Evolutionary conservation across 2,113 vertebrate species (phyloP).

Genomic region (Australoheros scitulus): DNA sequence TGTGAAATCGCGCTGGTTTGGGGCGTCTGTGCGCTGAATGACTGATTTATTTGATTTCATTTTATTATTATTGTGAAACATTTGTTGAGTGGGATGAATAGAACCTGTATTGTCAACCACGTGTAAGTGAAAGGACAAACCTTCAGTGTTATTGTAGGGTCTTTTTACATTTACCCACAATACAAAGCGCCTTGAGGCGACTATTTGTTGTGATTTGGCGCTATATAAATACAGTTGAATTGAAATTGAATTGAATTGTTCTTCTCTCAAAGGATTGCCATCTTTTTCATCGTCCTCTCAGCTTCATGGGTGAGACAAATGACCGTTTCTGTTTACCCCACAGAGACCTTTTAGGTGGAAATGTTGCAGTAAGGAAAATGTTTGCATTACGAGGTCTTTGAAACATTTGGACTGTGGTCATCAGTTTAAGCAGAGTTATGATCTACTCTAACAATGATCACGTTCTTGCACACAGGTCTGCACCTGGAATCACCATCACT

Average conservation of each 20-base stretch:
- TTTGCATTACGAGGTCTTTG: neutral
- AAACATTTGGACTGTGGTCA: neutral
- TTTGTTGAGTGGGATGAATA: too few species aligned
- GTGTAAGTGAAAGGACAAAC: too few species aligned
- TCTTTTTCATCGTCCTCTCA: neutral
- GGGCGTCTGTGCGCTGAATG: neutral
- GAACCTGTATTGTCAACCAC: neutral
- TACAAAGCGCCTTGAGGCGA: too few species aligned
- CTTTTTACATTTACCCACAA: too few species aligned
- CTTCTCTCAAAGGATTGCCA: neutral
- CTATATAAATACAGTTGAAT: too few species aligned
- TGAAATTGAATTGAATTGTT: too few species aligned
- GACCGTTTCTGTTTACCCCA: neutral
- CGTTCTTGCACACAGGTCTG: neutral
- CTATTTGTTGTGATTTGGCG: too few species aligned
- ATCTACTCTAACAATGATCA: neutral
- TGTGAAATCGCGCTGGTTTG: neutral
- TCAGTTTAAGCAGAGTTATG: neutral
- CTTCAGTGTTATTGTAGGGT: too few species aligned
- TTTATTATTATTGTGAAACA: neutral
- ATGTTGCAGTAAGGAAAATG: neutral
- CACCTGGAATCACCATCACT: neutral
- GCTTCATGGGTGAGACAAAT: accelerated
- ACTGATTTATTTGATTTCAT: neutral
- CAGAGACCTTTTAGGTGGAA: neutral